Evolutionary conservation across 1,140 invertebrate genomes (phyloP), one percentile per base, ranked within the genome.

Genomic region (Orchesella cincta): DNA sequence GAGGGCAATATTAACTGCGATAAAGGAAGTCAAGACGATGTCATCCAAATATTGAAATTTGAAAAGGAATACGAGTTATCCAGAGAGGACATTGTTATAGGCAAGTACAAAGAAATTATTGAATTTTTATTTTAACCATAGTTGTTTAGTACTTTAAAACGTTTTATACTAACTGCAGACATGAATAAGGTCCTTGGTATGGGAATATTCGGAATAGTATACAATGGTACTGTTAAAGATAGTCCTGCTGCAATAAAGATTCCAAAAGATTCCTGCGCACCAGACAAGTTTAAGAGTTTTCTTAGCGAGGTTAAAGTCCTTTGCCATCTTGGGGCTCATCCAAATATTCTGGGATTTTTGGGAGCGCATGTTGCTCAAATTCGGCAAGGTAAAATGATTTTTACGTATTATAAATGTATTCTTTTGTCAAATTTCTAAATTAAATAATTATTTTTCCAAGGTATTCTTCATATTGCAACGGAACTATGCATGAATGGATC

Each of bases 301-400:
- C 28, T 73, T 34, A 36, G 5, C 1, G 71, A 73, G 8, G 20
- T 73, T n/a, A 73, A 73, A 73, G 46, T 73, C 35, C 14, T 73
- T 34, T 14, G 20, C 2, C 5, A 29, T 26, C 14, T 46, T 3
- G 35, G 71, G 16, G 3, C 2, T 46, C 71, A 73, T 23, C 33
- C 3, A 35, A 73, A 73, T 31, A 23, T 73, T 23, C 5, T 73
- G 1, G n/a, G 16, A n/a, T 73, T 73, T 46, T 12, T 23, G 2
- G 71, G 71, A 14, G 34, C 34, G 2, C 23, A 26, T 26, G 35
- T 16, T 36, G 3, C 5, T 29, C 16, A 71, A 14, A 71, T 28
- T 14, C 31, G 31, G 8, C 8, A 71, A 33, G 2, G 29, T 28
- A 71, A 31, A 34, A 31, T 31, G 31, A 71, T 20, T 28, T 8